Base-by-base conservation (phyloP, 2,113 vertebrate species). In the Crotophaga sulcirostris region DNA sequence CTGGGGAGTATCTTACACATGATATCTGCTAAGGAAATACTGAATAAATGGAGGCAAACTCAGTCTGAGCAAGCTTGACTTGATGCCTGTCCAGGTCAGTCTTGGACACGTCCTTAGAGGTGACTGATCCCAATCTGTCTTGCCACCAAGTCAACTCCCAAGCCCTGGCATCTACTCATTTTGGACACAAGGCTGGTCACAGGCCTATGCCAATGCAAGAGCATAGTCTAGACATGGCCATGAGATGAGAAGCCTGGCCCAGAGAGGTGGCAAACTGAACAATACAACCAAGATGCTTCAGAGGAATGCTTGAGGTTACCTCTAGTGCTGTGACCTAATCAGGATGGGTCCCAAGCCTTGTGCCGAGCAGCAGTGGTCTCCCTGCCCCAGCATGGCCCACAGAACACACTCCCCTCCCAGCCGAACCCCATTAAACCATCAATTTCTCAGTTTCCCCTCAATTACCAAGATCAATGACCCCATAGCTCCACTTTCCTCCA, bases 391-490 rank as follows among this genome's bases (percentile, higher is more conserved):
- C 8, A 21, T 25, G 51, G 24, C 47, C 64, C 64, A 40, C n/a
- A 44, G 85, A 80, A 44, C 40, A 72, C 34, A 74, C 4, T 19
- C 7, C 92, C 16, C 20, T 89, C 76, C 16, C 42, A 70, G 38
- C 24, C 62, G 70, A 80, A 75, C 82, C 88, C 79, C 64, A 89
- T 95, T 93, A 96, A 96, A 90, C 45, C 80, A 89, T 92, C 86
- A 93, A 56, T 95, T 96, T 90, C 85, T 89, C 77, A 68, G 89
- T 96, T 96, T 95, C 73, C 73, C 88, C 73, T 96, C 80, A 94
- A 84, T 97, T 95, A 94, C 33, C 0, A 3, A 89, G 91, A 96
- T 96, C 96, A 92, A 94, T 95, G 92, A 88, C 79, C 85, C 90
- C 83, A 91, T 95, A 93, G 56, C 58, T 90, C 89, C 36, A 33